Evolutionary conservation across 2,113 vertebrate genomes (phyloP), one percentile per base, ranked within the genome.

Genomic region (Poicephalus meyeri): DNA sequence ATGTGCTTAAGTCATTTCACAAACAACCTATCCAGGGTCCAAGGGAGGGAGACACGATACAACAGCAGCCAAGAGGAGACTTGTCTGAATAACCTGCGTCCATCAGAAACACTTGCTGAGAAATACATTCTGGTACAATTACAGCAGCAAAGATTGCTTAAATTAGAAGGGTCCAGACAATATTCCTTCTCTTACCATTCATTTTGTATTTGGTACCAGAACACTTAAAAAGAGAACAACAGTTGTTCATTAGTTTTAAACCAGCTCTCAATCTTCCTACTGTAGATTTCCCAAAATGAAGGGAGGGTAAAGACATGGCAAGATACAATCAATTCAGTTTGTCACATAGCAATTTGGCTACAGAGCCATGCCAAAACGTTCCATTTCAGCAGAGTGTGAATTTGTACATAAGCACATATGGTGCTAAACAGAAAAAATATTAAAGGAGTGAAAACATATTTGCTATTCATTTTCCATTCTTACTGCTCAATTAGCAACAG

Each of bases 191-290:
- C 50, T 72, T 72, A 68, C 19, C 35, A 58, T 47, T 86, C 12
- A 16, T 60, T 88, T 71, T 50, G 31, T 42, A 64, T 91, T 86
- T 88, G 83, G 52, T 70, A 79, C 83, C 80, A 58, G 65, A 92
- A 89, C 69, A 86, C 4, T 5, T 28, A 91, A 70, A 71, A 80
- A 73, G 50, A 81, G 52, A 88, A 86, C 55, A 80, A 84, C 89
- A 86, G 73, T 11, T 87, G 70, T 39, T 87, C 66, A 68, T 74
- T 88, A 70, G 86, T 94, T 91, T 95, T 70, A 83, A 60, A 58
- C 26, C 52, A 68, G 55, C 29, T 73, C 41, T 63, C 65, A 90
- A 52, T 91, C 80, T 92, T 84, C 78, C 81, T 35, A 46, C 77
- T 44, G 63, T 61, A 74, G 84, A 60, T 81, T 92, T 79, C 1